A percentile compares a stretch with the other conserved stretches of the same genome.
These are phyloP conservation scores for Perca flavescens DNA, from an alignment of 2,113 vertebrate genomes.

Conservation along the genomic window DNA sequence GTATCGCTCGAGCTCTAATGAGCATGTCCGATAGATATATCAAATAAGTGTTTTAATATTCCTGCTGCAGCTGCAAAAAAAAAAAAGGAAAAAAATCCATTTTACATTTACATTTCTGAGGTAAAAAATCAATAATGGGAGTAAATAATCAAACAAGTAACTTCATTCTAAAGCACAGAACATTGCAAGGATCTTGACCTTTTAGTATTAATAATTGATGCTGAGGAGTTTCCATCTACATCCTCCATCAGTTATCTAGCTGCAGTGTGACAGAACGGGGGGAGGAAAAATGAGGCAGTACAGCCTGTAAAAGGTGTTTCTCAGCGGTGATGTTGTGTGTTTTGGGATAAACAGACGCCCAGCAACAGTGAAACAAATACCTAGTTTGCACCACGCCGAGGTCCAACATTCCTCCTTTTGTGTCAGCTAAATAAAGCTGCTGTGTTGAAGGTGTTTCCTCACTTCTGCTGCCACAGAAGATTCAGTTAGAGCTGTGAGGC, in stretches of 20 bases:
- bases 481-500: neutral
- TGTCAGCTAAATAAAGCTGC: conserved; percentile 45
- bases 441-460: conserved; percentile 45
- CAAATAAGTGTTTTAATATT: too few relatives aligned
- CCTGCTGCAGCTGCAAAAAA: too few relatives aligned
- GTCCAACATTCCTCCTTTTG: conserved; percentile 52
- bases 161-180: neutral
- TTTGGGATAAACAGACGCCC: conserved; percentile 13
- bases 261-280: neutral
- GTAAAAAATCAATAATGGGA: neutral
- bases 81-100: too few relatives aligned
- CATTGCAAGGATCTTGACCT: neutral
- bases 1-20: too few relatives aligned
- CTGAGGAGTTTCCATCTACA: too few relatives aligned
- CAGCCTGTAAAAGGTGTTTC: neutral
- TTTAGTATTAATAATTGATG: neutral
- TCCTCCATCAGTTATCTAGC: neutral
- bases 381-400: conserved; percentile 14
- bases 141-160: neutral
- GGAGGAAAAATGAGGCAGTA: neutral
- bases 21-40: too few relatives aligned
- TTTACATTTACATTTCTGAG: neutral
- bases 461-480: neutral
- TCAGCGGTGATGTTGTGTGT: neutral
- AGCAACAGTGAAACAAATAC: conserved; percentile 18